These are phyloP conservation scores for Therioaphis trifolii DNA, from an alignment of 2,888 invertebrate species.

Conservation along the genomic window DNA sequence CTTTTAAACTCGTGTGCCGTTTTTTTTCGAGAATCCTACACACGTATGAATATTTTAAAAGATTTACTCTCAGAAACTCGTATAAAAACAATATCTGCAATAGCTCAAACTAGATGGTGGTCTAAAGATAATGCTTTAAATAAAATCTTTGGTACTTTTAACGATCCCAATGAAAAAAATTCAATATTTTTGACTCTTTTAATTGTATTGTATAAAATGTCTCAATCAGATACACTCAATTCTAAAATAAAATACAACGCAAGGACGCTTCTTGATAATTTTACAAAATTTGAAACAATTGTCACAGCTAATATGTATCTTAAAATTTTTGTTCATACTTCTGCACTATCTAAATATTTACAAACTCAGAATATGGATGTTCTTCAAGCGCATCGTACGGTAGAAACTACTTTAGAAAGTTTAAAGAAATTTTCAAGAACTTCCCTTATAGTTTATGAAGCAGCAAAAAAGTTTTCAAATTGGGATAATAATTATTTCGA, in stretches of 20 bases:
- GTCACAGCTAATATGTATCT: slow-evolving; percentile 16
- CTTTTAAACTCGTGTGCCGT: slow-evolving; percentile 47
- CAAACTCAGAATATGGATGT: slow-evolving; percentile 8
- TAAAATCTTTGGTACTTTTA: too few relatives aligned
- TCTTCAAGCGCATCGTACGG: background rate
- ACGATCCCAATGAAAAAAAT: too few relatives aligned
- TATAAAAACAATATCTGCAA: slow-evolving; percentile 25
- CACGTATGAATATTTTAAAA: slow-evolving; percentile 21
- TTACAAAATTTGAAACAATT: slow-evolving; percentile 20
- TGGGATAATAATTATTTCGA: too few relatives aligned
- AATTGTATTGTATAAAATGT: slow-evolving; percentile 1
- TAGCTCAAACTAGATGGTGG: slow-evolving; percentile 26
- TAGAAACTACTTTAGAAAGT: slow-evolving; percentile 10
- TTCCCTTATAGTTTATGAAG: too few relatives aligned
- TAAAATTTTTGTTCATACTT: slow-evolving; percentile 15
- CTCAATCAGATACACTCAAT: background rate
- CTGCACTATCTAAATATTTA: slow-evolving; percentile 17
- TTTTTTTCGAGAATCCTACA: slow-evolving; percentile 47
- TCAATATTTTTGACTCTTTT: too few relatives aligned
- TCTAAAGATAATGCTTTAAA: too few relatives aligned
- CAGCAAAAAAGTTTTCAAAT: too few relatives aligned
- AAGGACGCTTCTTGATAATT: slow-evolving; percentile 9
- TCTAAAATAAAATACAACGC: slow-evolving; percentile 12
- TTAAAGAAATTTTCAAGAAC: too few relatives aligned
- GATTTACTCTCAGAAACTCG: too few relatives aligned